Evolutionary conservation across 2,888 invertebrate genomes (phyloP), one percentile per base, ranked within the genome.

Genomic region (Meliscaeva auricollis): DNA sequence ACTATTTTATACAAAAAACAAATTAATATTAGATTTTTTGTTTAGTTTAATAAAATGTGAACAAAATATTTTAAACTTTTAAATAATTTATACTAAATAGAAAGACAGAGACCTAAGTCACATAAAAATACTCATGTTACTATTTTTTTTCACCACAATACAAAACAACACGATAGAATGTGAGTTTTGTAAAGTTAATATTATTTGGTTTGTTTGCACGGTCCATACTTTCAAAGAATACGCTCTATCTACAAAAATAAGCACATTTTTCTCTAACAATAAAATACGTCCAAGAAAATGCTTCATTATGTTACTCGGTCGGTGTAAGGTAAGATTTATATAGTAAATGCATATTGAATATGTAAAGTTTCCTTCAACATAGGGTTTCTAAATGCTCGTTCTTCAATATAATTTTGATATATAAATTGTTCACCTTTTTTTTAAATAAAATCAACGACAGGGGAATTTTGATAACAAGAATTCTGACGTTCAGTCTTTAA

Each of bases 401-500:
- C 20, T 50, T 69, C 22, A 73, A 64, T 62, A 62, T 64, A 64
- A 70, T 70, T 69, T 70, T 64, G 15, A 66, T 26, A n/a, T 64
- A 30, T 46, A 60, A 74, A 32, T 20, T 17, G 32, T 50, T 4
- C n/a, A 20, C 13, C 7, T 30, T 66, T 58, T 60, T 38, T 22
- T 38, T 58, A 2, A 17, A 41, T 38, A 17, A 48, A 64, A 35
- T 41, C 48, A n/a, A n/a, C n/a, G n/a, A n/a, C n/a, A n/a, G 54
- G 30, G 66, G 26, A 46, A 56, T 35, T 41, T 35, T 62, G 58
- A 54, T 78, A 83, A 79, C 58, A 66, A 66, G 50, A 72, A 76
- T 81, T 85, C 56, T 81, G 85, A 85, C 85, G 69, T 73, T 85
- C 85, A 85, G 85, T 85, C 85, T 85, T 85, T 9, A 73, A 77